These are phyloP conservation scores for Parasteatoda lunata DNA, from an alignment of 2,888 invertebrate species.

Conservation along the genomic window DNA sequence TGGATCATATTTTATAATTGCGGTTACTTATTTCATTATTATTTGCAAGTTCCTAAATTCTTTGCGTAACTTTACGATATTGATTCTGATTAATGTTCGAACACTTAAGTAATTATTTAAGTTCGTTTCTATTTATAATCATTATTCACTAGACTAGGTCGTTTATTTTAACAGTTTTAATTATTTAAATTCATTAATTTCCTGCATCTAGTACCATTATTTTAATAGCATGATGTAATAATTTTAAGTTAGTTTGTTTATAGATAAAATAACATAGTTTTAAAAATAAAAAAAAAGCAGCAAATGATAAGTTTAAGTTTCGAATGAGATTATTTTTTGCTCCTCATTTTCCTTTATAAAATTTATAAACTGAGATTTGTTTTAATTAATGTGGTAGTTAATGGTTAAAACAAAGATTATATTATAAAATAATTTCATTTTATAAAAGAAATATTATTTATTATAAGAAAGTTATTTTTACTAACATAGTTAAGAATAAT, in stretches of 20 bases:
- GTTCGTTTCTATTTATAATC: neutral
- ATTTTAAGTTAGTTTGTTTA: neutral
- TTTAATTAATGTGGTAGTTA: too few relatives aligned
- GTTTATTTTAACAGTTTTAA: neutral
- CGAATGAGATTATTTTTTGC: too few relatives aligned
- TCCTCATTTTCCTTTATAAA: too few relatives aligned
- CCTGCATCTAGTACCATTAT: neutral
- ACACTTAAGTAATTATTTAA: neutral
- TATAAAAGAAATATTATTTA: too few relatives aligned
- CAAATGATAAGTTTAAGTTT: too few relatives aligned
- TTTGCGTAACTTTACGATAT: neutral
- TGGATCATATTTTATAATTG: slow-evolving; percentile 1
- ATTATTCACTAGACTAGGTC: neutral
- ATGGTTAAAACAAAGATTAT: too few relatives aligned
- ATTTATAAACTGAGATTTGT: too few relatives aligned
- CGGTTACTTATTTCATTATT: neutral
- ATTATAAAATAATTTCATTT: too few relatives aligned
- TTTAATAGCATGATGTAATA: neutral
- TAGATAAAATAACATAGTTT: too few relatives aligned
- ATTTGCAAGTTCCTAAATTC: neutral
- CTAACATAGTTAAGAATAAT: too few relatives aligned
- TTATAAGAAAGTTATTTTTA: too few relatives aligned
- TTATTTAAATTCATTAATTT: slow-evolving; percentile 3
- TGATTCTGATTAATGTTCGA: neutral
- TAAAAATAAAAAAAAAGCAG: too few relatives aligned